These are phyloP conservation scores for Lypha dubia DNA, from an alignment of 2,888 invertebrate species.

Conservation along the genomic window DNA sequence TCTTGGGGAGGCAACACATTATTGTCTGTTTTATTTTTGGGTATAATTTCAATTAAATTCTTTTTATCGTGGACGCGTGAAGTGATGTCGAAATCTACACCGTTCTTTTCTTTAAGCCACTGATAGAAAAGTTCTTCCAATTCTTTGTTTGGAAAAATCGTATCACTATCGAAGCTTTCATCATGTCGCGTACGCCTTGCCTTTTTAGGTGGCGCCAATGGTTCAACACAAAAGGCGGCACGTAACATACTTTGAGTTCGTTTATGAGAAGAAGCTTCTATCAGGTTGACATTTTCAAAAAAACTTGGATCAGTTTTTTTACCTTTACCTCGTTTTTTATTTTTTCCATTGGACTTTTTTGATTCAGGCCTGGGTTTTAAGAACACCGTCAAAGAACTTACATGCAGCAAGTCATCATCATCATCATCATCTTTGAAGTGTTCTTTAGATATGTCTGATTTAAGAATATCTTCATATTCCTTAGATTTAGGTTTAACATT, in stretches of 20 bases:
- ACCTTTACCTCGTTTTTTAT: slow-evolving; percentile 4
- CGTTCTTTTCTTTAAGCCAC: slow-evolving; percentile 80
- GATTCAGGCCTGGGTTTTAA: slow-evolving; percentile 76
- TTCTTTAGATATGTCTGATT: not conserved
- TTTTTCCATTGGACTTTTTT: slow-evolving; percentile 21
- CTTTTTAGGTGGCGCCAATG: slow-evolving; percentile 80
- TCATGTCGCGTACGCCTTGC: slow-evolving; percentile 79
- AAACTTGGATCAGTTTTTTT: slow-evolving; percentile 65
- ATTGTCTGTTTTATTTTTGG: slow-evolving; percentile 47
- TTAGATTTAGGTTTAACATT: slow-evolving; percentile 38
- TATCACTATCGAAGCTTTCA: slow-evolving; percentile 75
- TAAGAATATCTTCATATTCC: slow-evolving; percentile 54
- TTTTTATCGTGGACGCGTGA: slow-evolving; percentile 71
- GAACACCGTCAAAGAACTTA: slow-evolving; percentile 78
- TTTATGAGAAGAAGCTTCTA: slow-evolving; percentile 74
- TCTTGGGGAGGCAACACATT: slow-evolving; percentile 74
- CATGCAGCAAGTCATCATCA: slow-evolving; percentile 74
- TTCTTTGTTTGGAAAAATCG: slow-evolving; percentile 77
- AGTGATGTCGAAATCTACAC: slow-evolving; percentile 78
- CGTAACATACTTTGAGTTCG: slow-evolving; percentile 76
- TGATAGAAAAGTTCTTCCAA: slow-evolving; percentile 79
- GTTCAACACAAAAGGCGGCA: slow-evolving; percentile 76
- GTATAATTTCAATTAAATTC: slow-evolving; percentile 72
- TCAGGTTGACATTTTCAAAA: slow-evolving; percentile 23
- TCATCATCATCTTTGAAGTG: slow-evolving; percentile 23